Percentiles rank a stretch among this genome's conserved stretches.
These are phyloP conservation scores for Andrena camellia DNA, from an alignment of 2,888 invertebrate species.

Conservation along the genomic window DNA sequence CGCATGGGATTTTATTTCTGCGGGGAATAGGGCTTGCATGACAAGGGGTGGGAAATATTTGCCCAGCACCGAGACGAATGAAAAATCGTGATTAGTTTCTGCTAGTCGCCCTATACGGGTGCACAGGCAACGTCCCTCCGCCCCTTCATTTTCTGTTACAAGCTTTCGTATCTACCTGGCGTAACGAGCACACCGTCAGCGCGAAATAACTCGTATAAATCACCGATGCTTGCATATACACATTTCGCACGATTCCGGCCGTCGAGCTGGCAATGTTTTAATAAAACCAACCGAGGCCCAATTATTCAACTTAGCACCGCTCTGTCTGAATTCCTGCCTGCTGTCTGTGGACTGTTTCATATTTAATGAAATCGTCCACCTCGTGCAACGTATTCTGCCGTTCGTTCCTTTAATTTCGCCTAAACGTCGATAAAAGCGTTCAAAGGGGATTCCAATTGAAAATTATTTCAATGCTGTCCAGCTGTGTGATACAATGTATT, in stretches of 20 bases:
- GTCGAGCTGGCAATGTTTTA: constrained; percentile 70
- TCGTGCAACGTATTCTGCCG: background rate
- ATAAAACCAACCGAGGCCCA: constrained; percentile 71
- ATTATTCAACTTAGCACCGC: constrained; percentile 71
- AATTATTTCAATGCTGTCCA: no score
- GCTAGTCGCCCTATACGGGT: background rate
- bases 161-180: constrained; percentile 51
- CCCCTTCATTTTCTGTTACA: constrained; percentile 60
- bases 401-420: background rate
- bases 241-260: constrained; percentile 64
- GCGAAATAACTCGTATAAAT: constrained; percentile 76
- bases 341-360: constrained; percentile 25
- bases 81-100: constrained; percentile 24
- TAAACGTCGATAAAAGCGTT: background rate
- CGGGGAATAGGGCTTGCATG: background rate
- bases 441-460: background rate
- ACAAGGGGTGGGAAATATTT: background rate
- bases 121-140: constrained; percentile 18
- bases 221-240: constrained; percentile 70
- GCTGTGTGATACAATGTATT: no score
- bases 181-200: constrained; percentile 65
- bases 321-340: constrained; percentile 42
- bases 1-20: background rate
- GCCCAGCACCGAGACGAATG: constrained; percentile 16
- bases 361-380: background rate